Evolutionary conservation across 2,113 vertebrate genomes (phyloP).

Genomic region (Chrysochloris asiatica): DNA sequence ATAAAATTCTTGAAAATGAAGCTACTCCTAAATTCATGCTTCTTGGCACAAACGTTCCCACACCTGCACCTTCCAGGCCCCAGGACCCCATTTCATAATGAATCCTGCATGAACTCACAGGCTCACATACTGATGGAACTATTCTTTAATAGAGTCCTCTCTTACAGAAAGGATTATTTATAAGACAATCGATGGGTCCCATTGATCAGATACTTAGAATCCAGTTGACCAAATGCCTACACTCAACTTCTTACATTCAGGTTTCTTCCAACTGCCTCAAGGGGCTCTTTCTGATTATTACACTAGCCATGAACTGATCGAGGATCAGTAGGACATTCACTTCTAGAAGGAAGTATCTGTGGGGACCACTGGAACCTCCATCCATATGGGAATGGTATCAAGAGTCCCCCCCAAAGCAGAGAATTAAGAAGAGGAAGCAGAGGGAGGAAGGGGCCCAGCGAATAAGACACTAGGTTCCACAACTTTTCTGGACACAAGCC

Average conservation of each 20-base stretch:
- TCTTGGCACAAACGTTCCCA: background rate
- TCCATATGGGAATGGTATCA: background rate
- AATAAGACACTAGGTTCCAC: too few species aligned
- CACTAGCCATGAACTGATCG: background rate
- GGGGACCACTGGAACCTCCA: too few species aligned
- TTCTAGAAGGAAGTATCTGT: fast-evolving
- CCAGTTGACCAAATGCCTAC: background rate
- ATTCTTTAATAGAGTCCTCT: background rate
- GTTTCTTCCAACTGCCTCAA: background rate
- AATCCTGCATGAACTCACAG: background rate
- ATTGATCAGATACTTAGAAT: too few species aligned
- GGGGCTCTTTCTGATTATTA: background rate
- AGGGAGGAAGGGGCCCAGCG: background rate
- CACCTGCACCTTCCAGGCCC: background rate
- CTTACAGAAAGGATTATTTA: background rate
- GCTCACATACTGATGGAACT: background rate
- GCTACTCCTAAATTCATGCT: background rate
- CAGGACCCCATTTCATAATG: background rate
- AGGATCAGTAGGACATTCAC: background rate
- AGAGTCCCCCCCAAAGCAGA: background rate
- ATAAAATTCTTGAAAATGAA: background rate
- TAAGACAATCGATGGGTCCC: background rate
- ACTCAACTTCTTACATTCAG: background rate
- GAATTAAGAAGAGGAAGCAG: background rate
- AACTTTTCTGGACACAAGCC: too few species aligned